Evolutionary conservation across 2,113 vertebrate species (phyloP).

Genomic region (Dicentrarchus labrax): DNA sequence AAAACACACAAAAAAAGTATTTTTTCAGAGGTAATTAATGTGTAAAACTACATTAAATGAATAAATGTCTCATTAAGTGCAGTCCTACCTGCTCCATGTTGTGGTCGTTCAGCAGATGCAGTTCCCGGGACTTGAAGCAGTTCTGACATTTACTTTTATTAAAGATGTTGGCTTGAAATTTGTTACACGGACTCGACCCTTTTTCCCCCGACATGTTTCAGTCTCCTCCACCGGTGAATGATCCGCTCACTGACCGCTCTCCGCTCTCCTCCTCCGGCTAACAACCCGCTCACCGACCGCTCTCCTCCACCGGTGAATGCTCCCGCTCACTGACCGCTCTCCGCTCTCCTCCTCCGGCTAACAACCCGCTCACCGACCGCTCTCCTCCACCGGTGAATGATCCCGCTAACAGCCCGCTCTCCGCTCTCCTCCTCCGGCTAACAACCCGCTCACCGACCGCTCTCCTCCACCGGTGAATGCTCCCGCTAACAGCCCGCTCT

Average conservation of each 20-base stretch:
- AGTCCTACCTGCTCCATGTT: constrained; percentile 73
- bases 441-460: no score
- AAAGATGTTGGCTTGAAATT: constrained; percentile 82
- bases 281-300: no score
- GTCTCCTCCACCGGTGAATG: constrained; percentile 4
- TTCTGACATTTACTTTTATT: constrained; percentile 83
- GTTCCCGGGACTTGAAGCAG: constrained; percentile 82
- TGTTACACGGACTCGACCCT: constrained; percentile 63
- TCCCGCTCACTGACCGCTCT: no score
- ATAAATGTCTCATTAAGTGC: background rate
- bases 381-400: constrained; percentile 5
- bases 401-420: background rate
- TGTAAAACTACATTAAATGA: background rate
- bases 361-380: no score
- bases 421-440: background rate
- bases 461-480: no score
- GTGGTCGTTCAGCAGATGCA: constrained; percentile 72
- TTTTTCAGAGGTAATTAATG: background rate
- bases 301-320: no score
- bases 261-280: background rate
- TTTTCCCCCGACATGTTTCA: constrained; percentile 69
- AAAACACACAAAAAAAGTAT: background rate
- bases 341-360: background rate
- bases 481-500: no score
- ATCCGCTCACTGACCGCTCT: background rate